Evolutionary conservation across 1,140 invertebrate genomes (phyloP), one percentile per base, ranked within the genome.

Genomic region (Eciton burchellii): DNA sequence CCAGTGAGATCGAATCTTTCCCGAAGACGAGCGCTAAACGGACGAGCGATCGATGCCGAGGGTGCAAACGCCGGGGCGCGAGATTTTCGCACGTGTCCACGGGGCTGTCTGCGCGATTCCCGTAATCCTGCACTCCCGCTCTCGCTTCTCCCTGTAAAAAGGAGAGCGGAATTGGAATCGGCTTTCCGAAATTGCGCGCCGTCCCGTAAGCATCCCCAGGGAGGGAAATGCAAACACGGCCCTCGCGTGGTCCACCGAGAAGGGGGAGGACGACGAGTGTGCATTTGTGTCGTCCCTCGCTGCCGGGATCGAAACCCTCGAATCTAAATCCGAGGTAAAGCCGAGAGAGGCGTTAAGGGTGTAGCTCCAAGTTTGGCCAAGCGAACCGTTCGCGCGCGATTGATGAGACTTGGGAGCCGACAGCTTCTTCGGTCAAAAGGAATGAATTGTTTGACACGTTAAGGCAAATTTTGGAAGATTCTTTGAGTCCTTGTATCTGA

Each of bases 181-280:
- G 91, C 92, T 93, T 93, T 94, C 90, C 88, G 91, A 93, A 93
- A 94, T 93, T 93, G 91, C 91, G 89, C 88, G 82, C 85, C 84
- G 70, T 88, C 84, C 90, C 71, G 79, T 70, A 54, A 56, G 41
- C 47, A 70, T 85, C 73, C 77, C 76, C 16, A 59, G 84, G 87
- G 89, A 92, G 86, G 85, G 85, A 91, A 94, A 94, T 94, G 93
- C 93, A 94, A 93, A 94, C 92, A 93, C 89, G 85, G n/a, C 83
- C 59, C 72, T 77, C 73, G 68, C 29, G 77, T 60, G 70, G 54
- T 66, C 47, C 62, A 86, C 74, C 84, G 86, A 70, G 84, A 85
- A 84, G 60, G 85, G 87, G 82, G 87, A 65, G 86, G 85, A 83
- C 79, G 54, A 81, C 45, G 83, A 52, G 72, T 24, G 73, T 12